Conservation (phyloP, 2,113 vertebrate species). For the Poeciliopsis turrubarensis region DNA sequence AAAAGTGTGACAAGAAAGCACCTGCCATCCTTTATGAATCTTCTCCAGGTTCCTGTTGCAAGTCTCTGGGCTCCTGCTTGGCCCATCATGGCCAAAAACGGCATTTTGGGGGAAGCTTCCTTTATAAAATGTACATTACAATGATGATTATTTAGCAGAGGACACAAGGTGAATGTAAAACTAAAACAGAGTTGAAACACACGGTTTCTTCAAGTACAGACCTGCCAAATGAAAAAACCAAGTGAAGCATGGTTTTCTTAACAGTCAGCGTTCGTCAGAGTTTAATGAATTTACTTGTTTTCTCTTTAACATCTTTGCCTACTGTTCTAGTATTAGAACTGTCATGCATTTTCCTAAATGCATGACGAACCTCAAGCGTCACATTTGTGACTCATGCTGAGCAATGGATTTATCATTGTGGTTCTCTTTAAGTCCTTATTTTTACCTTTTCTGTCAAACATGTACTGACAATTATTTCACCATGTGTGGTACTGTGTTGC, state of each 20-base stretch:
- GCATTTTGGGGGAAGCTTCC: constrained; percentile 40
- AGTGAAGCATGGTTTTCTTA: not conserved
- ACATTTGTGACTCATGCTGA: too few species aligned
- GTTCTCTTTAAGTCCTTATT: too few species aligned
- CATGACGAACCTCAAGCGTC: too few species aligned
- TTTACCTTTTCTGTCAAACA: too few species aligned
- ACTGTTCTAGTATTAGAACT: not conserved
- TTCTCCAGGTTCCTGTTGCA: constrained; percentile 2
- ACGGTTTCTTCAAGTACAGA: not conserved
- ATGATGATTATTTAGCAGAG: constrained; percentile 3
- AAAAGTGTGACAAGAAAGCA: constrained; percentile 6
- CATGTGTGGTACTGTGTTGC: too few species aligned
- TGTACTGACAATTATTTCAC: too few species aligned
- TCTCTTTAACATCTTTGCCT: too few species aligned
- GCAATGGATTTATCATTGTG: too few species aligned
- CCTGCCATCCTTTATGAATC: constrained; percentile 4
- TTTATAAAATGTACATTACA: constrained; percentile 42
- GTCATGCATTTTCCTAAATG: too few species aligned
- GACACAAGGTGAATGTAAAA: not conserved
- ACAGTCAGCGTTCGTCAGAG: not conserved
- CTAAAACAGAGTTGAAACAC: not conserved
- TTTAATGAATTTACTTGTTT: not conserved
- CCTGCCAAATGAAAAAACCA: not conserved
- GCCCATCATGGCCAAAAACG: constrained; percentile 21
- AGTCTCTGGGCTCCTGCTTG: constrained; percentile 23